Percentiles rank a stretch among this genome's conserved stretches.
Conservation (phyloP, 2,888 invertebrate species). For the Portevinia maculata region DNA sequence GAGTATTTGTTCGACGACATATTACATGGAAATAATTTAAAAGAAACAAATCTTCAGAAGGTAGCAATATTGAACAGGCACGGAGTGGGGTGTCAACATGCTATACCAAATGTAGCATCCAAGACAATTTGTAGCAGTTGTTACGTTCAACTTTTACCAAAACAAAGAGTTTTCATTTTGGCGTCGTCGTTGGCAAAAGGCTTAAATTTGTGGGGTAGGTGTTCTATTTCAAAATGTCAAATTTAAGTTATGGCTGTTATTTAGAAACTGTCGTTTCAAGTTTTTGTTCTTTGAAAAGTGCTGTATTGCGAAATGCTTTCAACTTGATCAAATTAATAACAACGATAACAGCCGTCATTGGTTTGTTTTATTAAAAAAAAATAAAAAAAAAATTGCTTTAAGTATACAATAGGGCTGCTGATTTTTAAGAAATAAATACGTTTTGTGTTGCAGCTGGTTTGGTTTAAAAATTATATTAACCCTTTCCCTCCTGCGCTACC, state of each 20-base stretch:
- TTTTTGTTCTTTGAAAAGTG: conserved; percentile 11
- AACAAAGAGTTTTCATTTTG: conserved; percentile 34
- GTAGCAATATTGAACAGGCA: conserved; percentile 54
- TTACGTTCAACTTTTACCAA: conserved; percentile 60
- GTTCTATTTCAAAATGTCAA: conserved; percentile 58
- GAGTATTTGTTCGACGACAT: conserved; percentile 73
- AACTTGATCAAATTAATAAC: conserved; percentile 25
- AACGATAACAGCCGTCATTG: background rate
- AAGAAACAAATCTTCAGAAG: conserved; percentile 70
- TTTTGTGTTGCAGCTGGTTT: no score
- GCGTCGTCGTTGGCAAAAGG: conserved; percentile 48
- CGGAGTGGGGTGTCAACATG: conserved; percentile 58
- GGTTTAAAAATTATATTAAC: no score
- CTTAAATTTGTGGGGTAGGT: conserved; percentile 39
- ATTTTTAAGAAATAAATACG: no score
- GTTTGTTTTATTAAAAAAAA: background rate
- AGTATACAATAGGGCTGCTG: background rate
- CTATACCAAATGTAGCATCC: conserved; percentile 52
- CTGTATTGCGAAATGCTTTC: conserved; percentile 30
- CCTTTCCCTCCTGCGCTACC: no score
- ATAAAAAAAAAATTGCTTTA: no score
- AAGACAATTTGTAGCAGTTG: conserved; percentile 71
- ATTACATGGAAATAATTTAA: conserved; percentile 74
- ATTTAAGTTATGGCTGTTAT: conserved; percentile 47
- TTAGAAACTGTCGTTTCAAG: conserved; percentile 28